These are phyloP conservation scores for Lytechinus pictus DNA, from an alignment of 35 echinoderm and acorn worm genomes.

Conservation along the genomic window DNA sequence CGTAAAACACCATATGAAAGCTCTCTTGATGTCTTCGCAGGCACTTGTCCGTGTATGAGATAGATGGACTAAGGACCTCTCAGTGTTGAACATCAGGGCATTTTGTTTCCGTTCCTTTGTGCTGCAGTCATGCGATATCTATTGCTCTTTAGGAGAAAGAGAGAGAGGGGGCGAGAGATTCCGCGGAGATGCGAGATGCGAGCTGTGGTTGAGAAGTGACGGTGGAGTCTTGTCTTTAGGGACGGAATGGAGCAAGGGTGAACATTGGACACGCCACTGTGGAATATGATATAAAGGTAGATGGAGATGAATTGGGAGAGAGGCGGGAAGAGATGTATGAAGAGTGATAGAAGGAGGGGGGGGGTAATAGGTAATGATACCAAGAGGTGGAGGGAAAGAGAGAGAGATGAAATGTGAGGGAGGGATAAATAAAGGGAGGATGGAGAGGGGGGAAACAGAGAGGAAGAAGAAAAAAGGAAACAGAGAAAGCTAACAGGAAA, in stretches of 20 bases:
- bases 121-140: background rate
- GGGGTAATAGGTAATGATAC: too few species aligned
- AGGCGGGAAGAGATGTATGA: background rate
- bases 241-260: background rate
- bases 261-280: background rate
- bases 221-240: background rate
- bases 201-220: background rate
- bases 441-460: background rate
- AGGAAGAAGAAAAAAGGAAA: background rate
- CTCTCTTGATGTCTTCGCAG: background rate
- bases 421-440: background rate
- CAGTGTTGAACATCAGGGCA: background rate
- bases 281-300: background rate
- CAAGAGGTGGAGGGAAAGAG: background rate
- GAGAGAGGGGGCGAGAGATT: background rate
- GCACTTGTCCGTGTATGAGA: background rate
- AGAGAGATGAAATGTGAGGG: background rate
- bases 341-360: background rate
- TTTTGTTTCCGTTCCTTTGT: conserved; percentile 1
- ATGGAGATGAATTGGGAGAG: background rate
- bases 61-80: background rate
- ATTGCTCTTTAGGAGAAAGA: background rate
- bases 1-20: too few species aligned
- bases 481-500: background rate
- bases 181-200: background rate